Base-by-base conservation (phyloP, 2,888 invertebrate genomes). In the Mechanitis messenoides region DNA sequence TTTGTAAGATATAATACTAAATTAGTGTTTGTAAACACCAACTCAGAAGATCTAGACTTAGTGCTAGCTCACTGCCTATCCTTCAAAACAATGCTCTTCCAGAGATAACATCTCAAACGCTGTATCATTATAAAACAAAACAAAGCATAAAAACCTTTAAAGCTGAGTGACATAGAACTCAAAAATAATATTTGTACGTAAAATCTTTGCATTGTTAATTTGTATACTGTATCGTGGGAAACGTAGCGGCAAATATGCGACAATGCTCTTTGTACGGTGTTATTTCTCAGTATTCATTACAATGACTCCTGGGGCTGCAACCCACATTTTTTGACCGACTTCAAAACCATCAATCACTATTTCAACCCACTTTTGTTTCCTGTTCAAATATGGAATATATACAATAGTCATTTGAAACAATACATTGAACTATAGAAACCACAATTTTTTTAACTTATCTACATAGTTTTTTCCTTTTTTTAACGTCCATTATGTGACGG, bases 261-360 rank as follows among this genome's bases (percentile, higher is more conserved):
- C 86, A 85, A 85, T 84, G 76, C 76, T 71, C 80, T 78, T 83
- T 83, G 80, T 84, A 77, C 67, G 70, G 66, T 64, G 71, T 74
- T 74, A 62, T 65, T 70, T 69, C 73, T 63, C 64, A 71, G 70
- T 72, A 66, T 55, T 55, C 59, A 58, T 42, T 54, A 59, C 65
- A 59, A 61, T 63, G 65, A 64, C 54, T 65, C 59, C 64, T 61
- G 59, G 53, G 62, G 62, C 60, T 53, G 56, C 59, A 58, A 57
- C 62, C 64, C 64, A 66, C 64, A 60, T 66, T 62, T 59, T 62
- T 64, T 56, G 64, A 58, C 58, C 55, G 62, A 62, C 60, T 55
- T 60, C 58, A 58, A 55, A 60, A 50, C 53, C 64, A 66, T 64
- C 66, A 64, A 66, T 66, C 66, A 66, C 62, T 58, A 56, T 62